A percentile compares a stretch with the other conserved stretches of the same genome.
Evolutionary conservation across 1,140 invertebrate genomes (phyloP).

Genomic region (Meloidogyne hapla): DNA sequence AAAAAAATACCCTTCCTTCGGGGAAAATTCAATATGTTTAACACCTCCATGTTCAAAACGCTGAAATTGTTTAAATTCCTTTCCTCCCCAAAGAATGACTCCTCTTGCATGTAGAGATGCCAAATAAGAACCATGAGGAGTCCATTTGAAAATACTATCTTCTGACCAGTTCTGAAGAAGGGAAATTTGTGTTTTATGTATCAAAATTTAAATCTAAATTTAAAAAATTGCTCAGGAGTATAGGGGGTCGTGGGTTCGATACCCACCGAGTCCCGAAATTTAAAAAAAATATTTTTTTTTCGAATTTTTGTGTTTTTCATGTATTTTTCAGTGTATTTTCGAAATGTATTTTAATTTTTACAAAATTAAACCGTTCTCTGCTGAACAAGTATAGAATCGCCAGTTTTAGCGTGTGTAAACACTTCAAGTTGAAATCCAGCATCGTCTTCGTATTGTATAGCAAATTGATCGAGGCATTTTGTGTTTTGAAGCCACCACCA

Average conservation of each 20-base stretch:
- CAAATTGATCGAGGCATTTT: slow-evolving; percentile 82
- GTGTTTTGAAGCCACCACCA: slow-evolving; percentile 86
- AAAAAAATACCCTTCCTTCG: slow-evolving; percentile 80
- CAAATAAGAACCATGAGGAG: slow-evolving; percentile 89
- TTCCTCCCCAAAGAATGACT: slow-evolving; percentile 93
- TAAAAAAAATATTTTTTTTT: too few species aligned
- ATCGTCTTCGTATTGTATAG: slow-evolving; percentile 75
- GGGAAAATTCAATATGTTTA: slow-evolving; percentile 94
- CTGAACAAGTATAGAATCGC: slow-evolving; percentile 43
- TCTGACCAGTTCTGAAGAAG: slow-evolving; percentile 81
- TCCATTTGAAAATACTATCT: slow-evolving; percentile 90
- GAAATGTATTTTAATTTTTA: slow-evolving; percentile 28
- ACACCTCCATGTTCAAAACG: slow-evolving; percentile 86
- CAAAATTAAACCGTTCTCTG: slow-evolving; percentile 24
- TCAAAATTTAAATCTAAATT: too few species aligned
- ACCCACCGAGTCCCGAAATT: too few species aligned
- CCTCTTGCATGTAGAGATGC: slow-evolving; percentile 78
- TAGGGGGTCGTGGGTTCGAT: too few species aligned
- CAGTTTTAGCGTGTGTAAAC: slow-evolving; percentile 41
- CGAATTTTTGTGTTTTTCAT: too few species aligned
- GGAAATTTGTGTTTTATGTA: too few species aligned
- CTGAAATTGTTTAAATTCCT: slow-evolving; percentile 84
- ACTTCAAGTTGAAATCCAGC: slow-evolving; percentile 55
- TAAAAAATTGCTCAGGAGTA: too few species aligned
- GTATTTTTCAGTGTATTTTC: too few species aligned